Evolutionary conservation across 2,888 invertebrate genomes (phyloP).

Genomic region (Parapristionchus giblindavisi): DNA sequence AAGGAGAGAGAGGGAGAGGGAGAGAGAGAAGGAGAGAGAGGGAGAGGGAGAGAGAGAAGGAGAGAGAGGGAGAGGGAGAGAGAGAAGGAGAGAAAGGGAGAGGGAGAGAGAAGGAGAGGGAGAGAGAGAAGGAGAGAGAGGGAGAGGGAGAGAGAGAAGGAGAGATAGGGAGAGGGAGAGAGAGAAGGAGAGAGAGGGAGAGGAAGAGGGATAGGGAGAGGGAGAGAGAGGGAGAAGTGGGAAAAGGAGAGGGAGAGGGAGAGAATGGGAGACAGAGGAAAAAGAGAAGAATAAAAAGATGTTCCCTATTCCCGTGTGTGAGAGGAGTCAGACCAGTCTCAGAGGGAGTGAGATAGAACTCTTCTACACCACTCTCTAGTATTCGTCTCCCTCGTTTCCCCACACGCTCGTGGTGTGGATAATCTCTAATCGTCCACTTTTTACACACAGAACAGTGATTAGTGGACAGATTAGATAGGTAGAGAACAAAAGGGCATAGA

Average conservation of each 20-base stretch:
- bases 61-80: neutral
- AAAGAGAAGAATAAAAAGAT: neutral
- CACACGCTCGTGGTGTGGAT: neutral
- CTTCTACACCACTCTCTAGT: neutral
- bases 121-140: neutral
- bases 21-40: constrained; percentile 3
- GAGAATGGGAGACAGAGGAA: neutral
- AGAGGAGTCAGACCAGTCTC: neutral
- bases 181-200: constrained; percentile 22
- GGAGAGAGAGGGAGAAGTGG: neutral
- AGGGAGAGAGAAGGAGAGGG: neutral
- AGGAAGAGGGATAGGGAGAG: neutral
- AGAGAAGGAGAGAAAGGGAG: neutral
- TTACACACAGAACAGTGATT: neutral
- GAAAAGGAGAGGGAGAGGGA: neutral
- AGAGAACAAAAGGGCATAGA: neutral
- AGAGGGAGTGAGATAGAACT: neutral
- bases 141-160: neutral
- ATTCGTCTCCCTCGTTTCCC: neutral
- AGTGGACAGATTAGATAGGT: neutral
- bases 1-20: constrained; percentile 5
- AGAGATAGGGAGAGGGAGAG: neutral
- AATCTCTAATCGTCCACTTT: neutral
- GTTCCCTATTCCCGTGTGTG: neutral
- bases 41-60: neutral